Percentiles rank a stretch among this genome's conserved stretches.
These are phyloP conservation scores for Trichogramma dendrolimi DNA, from an alignment of 2,888 invertebrate species.

Conservation along the genomic window DNA sequence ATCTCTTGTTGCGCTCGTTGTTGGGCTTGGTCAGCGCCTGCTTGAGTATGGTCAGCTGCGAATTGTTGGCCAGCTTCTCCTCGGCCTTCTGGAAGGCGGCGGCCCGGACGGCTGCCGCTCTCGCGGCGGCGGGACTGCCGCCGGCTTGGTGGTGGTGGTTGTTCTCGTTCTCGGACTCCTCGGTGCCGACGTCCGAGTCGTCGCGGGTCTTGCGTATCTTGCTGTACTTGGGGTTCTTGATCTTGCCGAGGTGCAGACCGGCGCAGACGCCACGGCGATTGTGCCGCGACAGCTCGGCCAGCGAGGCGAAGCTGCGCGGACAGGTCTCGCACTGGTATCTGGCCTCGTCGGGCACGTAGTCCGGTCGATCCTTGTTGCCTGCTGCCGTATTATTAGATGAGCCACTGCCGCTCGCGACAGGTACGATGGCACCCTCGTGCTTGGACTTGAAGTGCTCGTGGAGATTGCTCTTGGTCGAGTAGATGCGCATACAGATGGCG, in stretches of 20 bases:
- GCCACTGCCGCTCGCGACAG: slow-evolving; percentile 28
- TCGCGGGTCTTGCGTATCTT: too few species aligned
- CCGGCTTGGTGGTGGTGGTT: slow-evolving; percentile 33
- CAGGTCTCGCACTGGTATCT: slow-evolving; percentile 47
- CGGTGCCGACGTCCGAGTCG: slow-evolving; percentile 42
- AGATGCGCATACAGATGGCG: slow-evolving; percentile 50
- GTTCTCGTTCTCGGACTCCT: slow-evolving; percentile 45
- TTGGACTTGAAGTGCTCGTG: slow-evolving; percentile 52
- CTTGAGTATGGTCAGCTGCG: slow-evolving; percentile 49
- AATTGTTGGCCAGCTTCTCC: slow-evolving; percentile 52
- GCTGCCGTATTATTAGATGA: too few species aligned
- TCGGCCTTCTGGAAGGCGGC: slow-evolving; percentile 47
- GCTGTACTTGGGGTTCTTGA: slow-evolving; percentile 16
- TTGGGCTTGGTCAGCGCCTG: slow-evolving; percentile 47
- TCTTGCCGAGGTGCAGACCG: slow-evolving; percentile 30
- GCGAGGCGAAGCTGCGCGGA: slow-evolving; percentile 45
- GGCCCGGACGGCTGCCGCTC: too few species aligned
- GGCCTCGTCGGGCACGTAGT: slow-evolving; percentile 34
- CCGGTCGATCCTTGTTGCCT: background rate
- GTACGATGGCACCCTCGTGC: slow-evolving; percentile 41
- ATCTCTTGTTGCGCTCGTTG: slow-evolving; percentile 18
- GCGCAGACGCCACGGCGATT: slow-evolving; percentile 38
- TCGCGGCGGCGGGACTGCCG: too few species aligned
- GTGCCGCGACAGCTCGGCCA: slow-evolving; percentile 47
- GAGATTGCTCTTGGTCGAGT: slow-evolving; percentile 51